Base-by-base conservation (phyloP, 1,140 invertebrate genomes). In the Mizuhopecten yessoensis region DNA sequence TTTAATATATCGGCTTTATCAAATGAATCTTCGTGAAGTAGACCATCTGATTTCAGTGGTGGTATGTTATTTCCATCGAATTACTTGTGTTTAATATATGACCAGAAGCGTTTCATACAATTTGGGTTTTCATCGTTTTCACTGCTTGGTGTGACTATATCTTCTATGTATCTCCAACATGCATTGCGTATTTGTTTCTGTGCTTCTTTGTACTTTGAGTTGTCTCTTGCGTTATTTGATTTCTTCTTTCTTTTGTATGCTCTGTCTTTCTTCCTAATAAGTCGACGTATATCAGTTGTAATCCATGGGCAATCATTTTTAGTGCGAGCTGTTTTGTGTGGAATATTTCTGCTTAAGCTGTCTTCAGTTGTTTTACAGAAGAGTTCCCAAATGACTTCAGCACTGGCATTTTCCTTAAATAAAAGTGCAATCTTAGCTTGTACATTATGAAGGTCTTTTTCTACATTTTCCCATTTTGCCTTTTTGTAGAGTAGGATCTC, bases 111-210 rank as follows among this genome's bases (percentile, higher is more conserved):
- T 34, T 39, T 13, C 87, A 86, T 90, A 29, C 89, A 75, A 33
- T 86, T 89, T n/a, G 29, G 33, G 36, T 75, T 88, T 23, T 36
- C 10, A n/a, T 75, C 20, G 33, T 87, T 20, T 9, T 33, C 33
- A 2, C 39, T 88, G 11, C n/a, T n/a, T n/a, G n/a, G n/a, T n/a
- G n/a, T n/a, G n/a, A n/a, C n/a, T n/a, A n/a, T n/a, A n/a, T n/a
- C 49, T 29, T 91, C 87, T 13, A 90, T 87, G 75, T 89, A 91
- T 20, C 49, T 89, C 91, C 86, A 91, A 87, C 90, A 92, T 86
- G 34, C 33, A 33, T 87, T 88, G 20, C 91, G 33, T 9, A 90
- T 20, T 86, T 90, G n/a, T 34, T 39, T 15, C n/a, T 90, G 87
- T 29, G 75, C 89, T 88, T 86, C 33, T 34, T 92, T 90, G 33